Base-by-base conservation (phyloP, 2,888 invertebrate species). In the Stegana nigrithorax region DNA sequence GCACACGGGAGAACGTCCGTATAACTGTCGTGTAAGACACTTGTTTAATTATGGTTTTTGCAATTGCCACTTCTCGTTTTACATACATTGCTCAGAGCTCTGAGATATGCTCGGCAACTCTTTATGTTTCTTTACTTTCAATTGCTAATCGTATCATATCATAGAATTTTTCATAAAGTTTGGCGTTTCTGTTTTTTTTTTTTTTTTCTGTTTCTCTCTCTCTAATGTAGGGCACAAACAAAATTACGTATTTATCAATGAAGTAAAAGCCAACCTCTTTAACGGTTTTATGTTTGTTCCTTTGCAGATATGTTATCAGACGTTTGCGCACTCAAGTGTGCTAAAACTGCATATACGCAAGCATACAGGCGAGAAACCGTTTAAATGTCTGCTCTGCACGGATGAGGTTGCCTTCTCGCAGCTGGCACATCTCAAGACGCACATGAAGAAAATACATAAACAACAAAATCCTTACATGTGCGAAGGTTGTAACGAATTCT, bases 291-390 rank as follows among this genome's bases (percentile, higher is more conserved):
- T 7, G 10, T 7, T 25, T 23, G 6, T 25, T 21, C 14, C 19
- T 45, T 17, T 57, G n/a, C 57, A 84, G 85, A 82, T 85, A 59
- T 85, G 84, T 60, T 82, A 83, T 67, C 84, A 81, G 59, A 80
- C 80, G 1, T 95, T 95, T 81, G 91, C 93, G 0, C 94, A 95
- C 84, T 93, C 94, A 1, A 94, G 93, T 12, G 94, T 94, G 0
- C 87, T 95, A 5, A 93, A 93, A 86, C 87, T 95, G 57, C 95
- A 95, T 82, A 92, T 92, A 8, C 87, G 94, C 45, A 88, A 92
- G 12, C 94, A 94, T 80, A 94, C 94, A 0, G 95, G 95, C 0
- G 95, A 95, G 82, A 92, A 93, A 73, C 95, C 95, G 0, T 94
- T 94, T 81, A 88, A 87, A 51, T 92, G 92, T 78, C 87, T 89